Percentiles rank a stretch among this genome's conserved stretches.
Conservation (phyloP, 2,797 vertebrate genomes). For the Neosilurus hyrtlii region DNA sequence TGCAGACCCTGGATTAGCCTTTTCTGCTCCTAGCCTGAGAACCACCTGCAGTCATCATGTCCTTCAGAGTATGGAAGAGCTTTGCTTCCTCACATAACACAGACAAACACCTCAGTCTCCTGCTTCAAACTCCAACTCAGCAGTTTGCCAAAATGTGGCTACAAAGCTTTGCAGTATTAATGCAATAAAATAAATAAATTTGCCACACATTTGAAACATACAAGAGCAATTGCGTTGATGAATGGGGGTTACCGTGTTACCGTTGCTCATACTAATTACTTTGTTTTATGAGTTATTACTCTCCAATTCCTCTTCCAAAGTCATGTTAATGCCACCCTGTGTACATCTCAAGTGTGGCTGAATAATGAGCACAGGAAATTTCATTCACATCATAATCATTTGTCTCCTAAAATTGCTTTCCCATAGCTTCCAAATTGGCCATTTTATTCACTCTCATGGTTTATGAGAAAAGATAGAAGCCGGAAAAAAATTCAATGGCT, state of each 20-base stretch:
- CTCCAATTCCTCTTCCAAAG: slow-evolving; percentile 59
- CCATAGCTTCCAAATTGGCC: slow-evolving; percentile 47
- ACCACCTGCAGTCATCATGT: slow-evolving; percentile 69
- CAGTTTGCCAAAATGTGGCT: slow-evolving; percentile 4
- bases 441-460: slow-evolving; percentile 48
- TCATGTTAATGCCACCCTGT: slow-evolving; percentile 57
- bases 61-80: slow-evolving; percentile 56
- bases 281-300: slow-evolving; percentile 74
- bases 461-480: slow-evolving; percentile 23
- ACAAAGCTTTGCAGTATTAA: slow-evolving; percentile 18
- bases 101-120: slow-evolving; percentile 10
- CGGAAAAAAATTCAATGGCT: slow-evolving; percentile 49
- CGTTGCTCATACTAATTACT: slow-evolving; percentile 75
- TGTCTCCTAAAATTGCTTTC: slow-evolving; percentile 60
- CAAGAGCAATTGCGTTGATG: slow-evolving; percentile 69
- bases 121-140: slow-evolving; percentile 7
- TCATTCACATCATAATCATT: slow-evolving; percentile 69
- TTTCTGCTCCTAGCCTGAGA: slow-evolving; percentile 59
- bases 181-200: slow-evolving; percentile 52
- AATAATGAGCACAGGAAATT: slow-evolving; percentile 65
- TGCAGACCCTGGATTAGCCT: slow-evolving; percentile 74
- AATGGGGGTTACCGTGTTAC: slow-evolving; percentile 75
- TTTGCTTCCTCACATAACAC: slow-evolving; percentile 11
- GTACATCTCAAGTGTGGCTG: slow-evolving; percentile 63
- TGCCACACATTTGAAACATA: slow-evolving; percentile 59